Evolutionary conservation across 2,888 invertebrate genomes (phyloP).

Genomic region (Plagiodera versicolora): DNA sequence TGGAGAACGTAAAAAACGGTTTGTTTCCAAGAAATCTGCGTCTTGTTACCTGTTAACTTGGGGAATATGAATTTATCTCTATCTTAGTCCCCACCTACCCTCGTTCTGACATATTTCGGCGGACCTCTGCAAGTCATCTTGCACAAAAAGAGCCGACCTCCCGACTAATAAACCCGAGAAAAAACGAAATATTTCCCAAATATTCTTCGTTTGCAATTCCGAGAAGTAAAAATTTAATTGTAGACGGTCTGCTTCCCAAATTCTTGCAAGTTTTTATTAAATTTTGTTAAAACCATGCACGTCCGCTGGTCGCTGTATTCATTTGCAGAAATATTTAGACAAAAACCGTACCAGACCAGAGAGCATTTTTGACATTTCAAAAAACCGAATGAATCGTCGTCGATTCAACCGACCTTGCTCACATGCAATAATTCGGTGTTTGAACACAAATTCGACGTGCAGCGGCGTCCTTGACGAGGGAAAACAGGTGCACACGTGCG

Average conservation of each 20-base stretch:
- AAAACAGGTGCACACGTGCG: no score
- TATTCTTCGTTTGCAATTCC: constrained; percentile 38
- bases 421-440: constrained; percentile 23
- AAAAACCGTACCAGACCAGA: constrained; percentile 46
- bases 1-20: no score
- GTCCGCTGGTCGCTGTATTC: constrained; percentile 41
- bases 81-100: neutral
- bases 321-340: constrained; percentile 49
- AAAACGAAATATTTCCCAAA: constrained; percentile 32
- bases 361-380: constrained; percentile 46
- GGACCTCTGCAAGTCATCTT: constrained; percentile 2
- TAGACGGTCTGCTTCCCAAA: constrained; percentile 37
- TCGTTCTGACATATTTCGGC: neutral
- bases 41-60: no score
- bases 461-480: no score
- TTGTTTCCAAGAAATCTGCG: no score
- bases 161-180: constrained; percentile 21
- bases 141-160: constrained; percentile 8
- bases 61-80: neutral
- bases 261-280: constrained; percentile 48
- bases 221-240: constrained; percentile 46
- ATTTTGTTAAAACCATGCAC: constrained; percentile 47
- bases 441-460: constrained; percentile 18
- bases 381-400: constrained; percentile 26
- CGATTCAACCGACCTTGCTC: constrained; percentile 18